These are phyloP conservation scores for Eupithecia vulgata DNA, from an alignment of 2,888 invertebrate genomes.

Conservation along the genomic window DNA sequence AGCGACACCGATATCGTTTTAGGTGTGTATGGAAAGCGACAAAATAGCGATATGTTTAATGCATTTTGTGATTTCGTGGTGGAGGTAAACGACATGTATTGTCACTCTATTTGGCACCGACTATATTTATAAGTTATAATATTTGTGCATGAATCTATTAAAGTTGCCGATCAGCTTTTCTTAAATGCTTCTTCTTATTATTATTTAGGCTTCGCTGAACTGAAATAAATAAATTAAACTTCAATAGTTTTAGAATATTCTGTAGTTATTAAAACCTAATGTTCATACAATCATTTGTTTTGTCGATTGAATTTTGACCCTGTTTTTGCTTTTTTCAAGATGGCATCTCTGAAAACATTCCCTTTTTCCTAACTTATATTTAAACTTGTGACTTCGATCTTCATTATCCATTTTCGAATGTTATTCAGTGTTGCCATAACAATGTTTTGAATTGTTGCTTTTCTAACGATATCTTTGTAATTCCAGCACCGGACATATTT, in stretches of 20 bases:
- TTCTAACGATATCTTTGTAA: slow-evolving; percentile 42
- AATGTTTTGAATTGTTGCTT: slow-evolving; percentile 1
- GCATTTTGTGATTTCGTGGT: no score
- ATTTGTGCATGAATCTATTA: slow-evolving; percentile 52
- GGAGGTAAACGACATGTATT: no score
- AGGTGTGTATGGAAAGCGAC: no score
- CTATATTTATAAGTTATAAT: not conserved
- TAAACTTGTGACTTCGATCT: not conserved
- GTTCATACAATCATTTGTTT: slow-evolving; percentile 60
- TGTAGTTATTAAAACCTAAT: slow-evolving; percentile 45
- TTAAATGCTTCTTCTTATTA: slow-evolving; percentile 75
- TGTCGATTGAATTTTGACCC: slow-evolving; percentile 71
- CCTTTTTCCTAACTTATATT: not conserved
- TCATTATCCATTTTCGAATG: not conserved
- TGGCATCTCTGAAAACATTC: slow-evolving; percentile 59
- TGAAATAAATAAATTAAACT: slow-evolving; percentile 34
- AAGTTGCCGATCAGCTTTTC: slow-evolving; percentile 44
- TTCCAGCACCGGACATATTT: slow-evolving; percentile 78
- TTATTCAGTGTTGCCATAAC: slow-evolving; percentile 52
- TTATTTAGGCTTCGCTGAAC: slow-evolving; percentile 79
- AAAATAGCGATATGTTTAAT: no score
- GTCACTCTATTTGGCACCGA: no score
- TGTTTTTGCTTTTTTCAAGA: slow-evolving; percentile 51
- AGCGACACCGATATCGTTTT: no score
- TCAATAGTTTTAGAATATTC: slow-evolving; percentile 31